Evolutionary conservation across 2,888 invertebrate genomes (phyloP).

Genomic region (Sarcophaga caerulescens): DNA sequence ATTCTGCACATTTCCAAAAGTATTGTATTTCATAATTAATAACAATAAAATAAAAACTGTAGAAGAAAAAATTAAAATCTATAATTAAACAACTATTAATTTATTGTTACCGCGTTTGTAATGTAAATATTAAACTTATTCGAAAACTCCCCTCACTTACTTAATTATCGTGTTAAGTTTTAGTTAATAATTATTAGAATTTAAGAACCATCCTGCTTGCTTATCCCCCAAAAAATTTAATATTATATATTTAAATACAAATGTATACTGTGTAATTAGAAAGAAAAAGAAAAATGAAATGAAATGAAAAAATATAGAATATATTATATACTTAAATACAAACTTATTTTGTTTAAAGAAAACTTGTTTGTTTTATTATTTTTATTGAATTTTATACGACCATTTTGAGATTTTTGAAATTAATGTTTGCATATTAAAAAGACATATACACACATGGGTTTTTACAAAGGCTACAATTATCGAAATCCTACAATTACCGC

Average conservation of each 20-base stretch:
- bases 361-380: too few species aligned
- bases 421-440: too few species aligned
- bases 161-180: slow-evolving; percentile 61
- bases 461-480: too few species aligned
- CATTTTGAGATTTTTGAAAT: too few species aligned
- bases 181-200: slow-evolving; percentile 30
- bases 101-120: not conserved
- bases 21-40: slow-evolving; percentile 51
- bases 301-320: slow-evolving; percentile 15
- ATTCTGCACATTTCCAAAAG: slow-evolving; percentile 13
- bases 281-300: not conserved
- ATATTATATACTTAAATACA: slow-evolving; percentile 5
- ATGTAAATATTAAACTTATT: too few species aligned
- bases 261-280: slow-evolving; percentile 34
- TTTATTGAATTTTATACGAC: too few species aligned
- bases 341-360: slow-evolving; percentile 36
- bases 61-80: not conserved
- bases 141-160: slow-evolving; percentile 39
- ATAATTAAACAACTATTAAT: slow-evolving; percentile 17
- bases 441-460: too few species aligned
- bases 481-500: too few species aligned
- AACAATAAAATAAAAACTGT: not conserved
- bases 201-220: not conserved
- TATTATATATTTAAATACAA: slow-evolving; percentile 26
- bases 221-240: not conserved